These are phyloP conservation scores for Odontamblyopus rebecca DNA, from an alignment of 2,797 vertebrate genomes.

Conservation along the genomic window DNA sequence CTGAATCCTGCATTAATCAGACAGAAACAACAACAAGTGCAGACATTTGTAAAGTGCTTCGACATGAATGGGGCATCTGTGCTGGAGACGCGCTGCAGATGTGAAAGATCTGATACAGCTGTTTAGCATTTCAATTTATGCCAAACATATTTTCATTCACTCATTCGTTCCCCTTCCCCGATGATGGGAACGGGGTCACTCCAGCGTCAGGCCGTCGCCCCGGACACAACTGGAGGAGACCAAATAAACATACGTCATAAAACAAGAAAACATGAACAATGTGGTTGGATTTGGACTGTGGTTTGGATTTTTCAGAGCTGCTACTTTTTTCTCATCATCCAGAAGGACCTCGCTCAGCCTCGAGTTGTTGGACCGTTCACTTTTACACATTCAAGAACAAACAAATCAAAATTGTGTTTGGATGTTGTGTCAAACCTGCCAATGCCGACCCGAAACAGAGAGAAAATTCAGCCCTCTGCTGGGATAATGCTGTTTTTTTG, in stretches of 20 bases:
- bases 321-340: too few species aligned
- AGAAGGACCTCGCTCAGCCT: too few species aligned
- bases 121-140: slow-evolving; percentile 14
- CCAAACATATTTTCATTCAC: slow-evolving; percentile 6
- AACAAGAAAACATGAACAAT: not conserved
- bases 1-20: slow-evolving; percentile 37
- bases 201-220: slow-evolving; percentile 1
- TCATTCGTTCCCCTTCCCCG: slow-evolving; percentile 14
- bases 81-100: slow-evolving; percentile 15
- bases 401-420: too few species aligned
- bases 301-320: too few species aligned
- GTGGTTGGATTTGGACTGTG: too few species aligned
- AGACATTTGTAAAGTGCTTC: slow-evolving; percentile 28
- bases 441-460: too few species aligned
- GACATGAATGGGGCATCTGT: slow-evolving; percentile 66
- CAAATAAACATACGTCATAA: not conserved
- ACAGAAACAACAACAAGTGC: slow-evolving; percentile 17
- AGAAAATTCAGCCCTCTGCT: too few species aligned
- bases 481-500: too few species aligned
- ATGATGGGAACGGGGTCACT: slow-evolving; percentile 11
- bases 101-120: slow-evolving; percentile 21
- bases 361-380: too few species aligned
- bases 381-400: too few species aligned
- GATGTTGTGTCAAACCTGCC: too few species aligned
- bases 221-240: slow-evolving; percentile 7